Evolutionary conservation across 1,140 invertebrate genomes (phyloP).

Genomic region (Drosophila kurseongensis): DNA sequence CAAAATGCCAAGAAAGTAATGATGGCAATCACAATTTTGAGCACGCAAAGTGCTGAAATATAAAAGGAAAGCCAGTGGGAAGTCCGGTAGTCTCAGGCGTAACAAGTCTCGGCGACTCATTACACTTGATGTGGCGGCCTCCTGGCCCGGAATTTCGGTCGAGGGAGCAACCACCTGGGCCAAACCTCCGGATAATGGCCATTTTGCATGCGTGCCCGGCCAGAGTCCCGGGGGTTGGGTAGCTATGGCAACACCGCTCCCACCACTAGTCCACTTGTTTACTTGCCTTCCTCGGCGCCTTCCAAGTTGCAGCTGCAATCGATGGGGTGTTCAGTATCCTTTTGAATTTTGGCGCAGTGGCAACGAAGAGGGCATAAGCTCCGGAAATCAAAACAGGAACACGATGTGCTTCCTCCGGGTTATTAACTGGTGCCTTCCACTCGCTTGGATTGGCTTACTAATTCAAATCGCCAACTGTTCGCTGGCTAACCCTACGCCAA

Average conservation of each 20-base stretch:
- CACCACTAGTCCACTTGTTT: constrained; percentile 57
- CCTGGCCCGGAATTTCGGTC: constrained; percentile 3
- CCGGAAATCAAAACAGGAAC: constrained; percentile 4
- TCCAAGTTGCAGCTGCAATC: constrained; percentile 60
- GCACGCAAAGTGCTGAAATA: constrained; percentile 49
- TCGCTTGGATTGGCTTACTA: constrained; percentile 29
- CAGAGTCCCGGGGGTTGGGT: constrained; percentile 55
- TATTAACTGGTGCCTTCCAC: constrained; percentile 32
- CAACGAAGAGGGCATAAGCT: constrained; percentile 9
- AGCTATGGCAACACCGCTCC: constrained; percentile 71
- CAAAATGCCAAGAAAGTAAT: constrained; percentile 55
- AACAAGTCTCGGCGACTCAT: constrained; percentile 52
- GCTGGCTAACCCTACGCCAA: constrained; percentile 10
- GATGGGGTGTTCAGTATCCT: constrained; percentile 49
- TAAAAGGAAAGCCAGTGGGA: constrained; percentile 16
- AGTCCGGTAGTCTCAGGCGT: constrained; percentile 41
- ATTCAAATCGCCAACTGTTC: constrained; percentile 36
- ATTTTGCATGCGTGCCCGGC: constrained; percentile 61
- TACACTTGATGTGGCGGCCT: constrained; percentile 3
- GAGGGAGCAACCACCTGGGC: constrained; percentile 19
- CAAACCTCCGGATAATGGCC: constrained; percentile 45
- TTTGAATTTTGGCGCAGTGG: constrained; percentile 48
- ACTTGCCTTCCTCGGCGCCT: constrained; percentile 51
- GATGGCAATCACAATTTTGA: constrained; percentile 65
- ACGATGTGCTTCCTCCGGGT: constrained; percentile 48